Evolutionary conservation across 2,888 invertebrate genomes (phyloP).

Genomic region (Corbicula japonica): DNA sequence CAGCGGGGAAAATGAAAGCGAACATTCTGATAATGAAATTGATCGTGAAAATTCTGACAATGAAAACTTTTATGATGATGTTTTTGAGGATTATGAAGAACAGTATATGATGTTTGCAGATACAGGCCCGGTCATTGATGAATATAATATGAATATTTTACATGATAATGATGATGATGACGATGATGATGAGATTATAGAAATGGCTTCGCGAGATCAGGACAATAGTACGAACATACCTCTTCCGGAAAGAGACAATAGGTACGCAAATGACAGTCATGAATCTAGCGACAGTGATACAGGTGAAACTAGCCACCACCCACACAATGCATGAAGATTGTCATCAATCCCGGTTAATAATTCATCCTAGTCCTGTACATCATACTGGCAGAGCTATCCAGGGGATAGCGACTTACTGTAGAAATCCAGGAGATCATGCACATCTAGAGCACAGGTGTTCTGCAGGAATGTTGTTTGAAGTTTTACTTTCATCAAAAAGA

Average conservation of each 20-base stretch:
- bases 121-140: conserved; percentile 77
- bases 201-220: conserved; percentile 71
- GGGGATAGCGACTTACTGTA: too few relatives aligned
- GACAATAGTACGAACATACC: conserved; percentile 62
- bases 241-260: conserved; percentile 61
- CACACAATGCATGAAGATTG: conserved; percentile 1
- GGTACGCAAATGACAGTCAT: conserved; percentile 69
- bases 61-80: conserved; percentile 83
- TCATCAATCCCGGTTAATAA: too few relatives aligned
- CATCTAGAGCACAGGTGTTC: too few relatives aligned
- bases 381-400: too few relatives aligned
- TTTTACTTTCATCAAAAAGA: too few relatives aligned
- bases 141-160: conserved; percentile 75
- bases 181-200: conserved; percentile 79
- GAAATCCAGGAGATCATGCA: too few relatives aligned
- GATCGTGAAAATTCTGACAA: conserved; percentile 80
- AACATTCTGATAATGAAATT: conserved; percentile 79
- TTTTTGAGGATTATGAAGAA: conserved; percentile 83
- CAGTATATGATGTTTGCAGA: conserved; percentile 80
- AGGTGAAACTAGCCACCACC: neutral
- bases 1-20: conserved; percentile 71
- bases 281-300: conserved; percentile 55
- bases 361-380: too few relatives aligned
- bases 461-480: too few relatives aligned
- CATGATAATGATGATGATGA: conserved; percentile 75